These are phyloP conservation scores for Dufourea novaeangliae DNA, from an alignment of 1,140 invertebrate genomes.

Conservation along the genomic window DNA sequence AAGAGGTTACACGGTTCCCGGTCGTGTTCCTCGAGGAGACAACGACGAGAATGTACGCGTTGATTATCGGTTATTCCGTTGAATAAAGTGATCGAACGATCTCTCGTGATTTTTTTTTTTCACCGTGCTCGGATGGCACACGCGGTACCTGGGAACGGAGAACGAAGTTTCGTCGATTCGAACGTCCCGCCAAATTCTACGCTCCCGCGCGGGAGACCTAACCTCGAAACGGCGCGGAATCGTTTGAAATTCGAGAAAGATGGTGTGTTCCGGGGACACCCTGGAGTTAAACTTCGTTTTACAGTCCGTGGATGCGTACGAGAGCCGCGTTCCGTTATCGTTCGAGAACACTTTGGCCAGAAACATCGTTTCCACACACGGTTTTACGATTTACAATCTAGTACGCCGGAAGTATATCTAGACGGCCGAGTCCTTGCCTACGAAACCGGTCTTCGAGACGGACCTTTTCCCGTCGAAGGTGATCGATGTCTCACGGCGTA, in stretches of 20 bases:
- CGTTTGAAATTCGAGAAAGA: neutral
- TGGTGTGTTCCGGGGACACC: neutral
- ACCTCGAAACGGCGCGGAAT: neutral
- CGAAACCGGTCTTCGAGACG: constrained; percentile 90
- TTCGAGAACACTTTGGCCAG: constrained; percentile 63
- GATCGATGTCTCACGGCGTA: constrained; percentile 88
- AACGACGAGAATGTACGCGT: constrained; percentile 8
- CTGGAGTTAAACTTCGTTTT: constrained; percentile 17
- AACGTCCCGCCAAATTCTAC: neutral
- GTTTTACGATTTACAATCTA: constrained; percentile 79
- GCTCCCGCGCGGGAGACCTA: neutral
- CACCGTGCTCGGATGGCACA: constrained; percentile 27
- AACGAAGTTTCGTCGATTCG: neutral
- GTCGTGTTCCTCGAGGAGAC: constrained; percentile 14
- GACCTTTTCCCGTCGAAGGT: constrained; percentile 91
- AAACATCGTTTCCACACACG: constrained; percentile 45
- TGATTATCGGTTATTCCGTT: neutral
- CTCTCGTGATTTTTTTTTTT: neutral
- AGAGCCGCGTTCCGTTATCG: constrained; percentile 19
- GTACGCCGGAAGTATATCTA: constrained; percentile 85
- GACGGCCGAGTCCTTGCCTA: constrained; percentile 92
- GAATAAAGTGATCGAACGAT: constrained; percentile 1
- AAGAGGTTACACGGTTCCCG: constrained; percentile 5
- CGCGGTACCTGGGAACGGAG: constrained; percentile 7
- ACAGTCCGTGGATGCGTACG: neutral